Evolutionary conservation across 2,888 invertebrate species (phyloP).

Genomic region (Halictus quadricinctus): DNA sequence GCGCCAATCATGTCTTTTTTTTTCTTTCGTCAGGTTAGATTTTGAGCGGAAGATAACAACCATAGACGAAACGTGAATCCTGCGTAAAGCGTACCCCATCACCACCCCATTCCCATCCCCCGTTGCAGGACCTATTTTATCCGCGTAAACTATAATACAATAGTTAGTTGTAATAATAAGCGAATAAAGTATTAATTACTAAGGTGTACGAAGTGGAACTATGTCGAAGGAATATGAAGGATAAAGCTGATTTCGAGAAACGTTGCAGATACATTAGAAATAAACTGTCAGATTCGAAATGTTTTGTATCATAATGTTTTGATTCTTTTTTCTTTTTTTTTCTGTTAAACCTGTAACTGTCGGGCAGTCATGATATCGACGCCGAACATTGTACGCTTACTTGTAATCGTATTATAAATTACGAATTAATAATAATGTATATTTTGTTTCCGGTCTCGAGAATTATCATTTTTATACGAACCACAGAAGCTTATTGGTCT

Average conservation of each 20-base stretch:
- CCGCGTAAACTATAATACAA: conserved; percentile 73
- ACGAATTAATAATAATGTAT: conserved; percentile 12
- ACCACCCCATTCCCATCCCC: neutral
- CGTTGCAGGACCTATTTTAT: conserved; percentile 67
- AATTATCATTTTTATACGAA: neutral
- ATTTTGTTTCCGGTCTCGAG: conserved; percentile 9
- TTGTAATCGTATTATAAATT: conserved; percentile 22
- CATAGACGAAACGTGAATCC: conserved; percentile 48
- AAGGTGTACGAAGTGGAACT: conserved; percentile 53
- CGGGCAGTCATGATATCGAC: conserved; percentile 15
- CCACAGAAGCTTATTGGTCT: neutral
- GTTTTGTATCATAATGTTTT: conserved; percentile 45
- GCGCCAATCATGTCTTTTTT: conserved; percentile 28
- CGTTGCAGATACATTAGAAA: conserved; percentile 44
- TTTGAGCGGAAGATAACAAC: neutral
- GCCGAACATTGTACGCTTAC: conserved; percentile 7
- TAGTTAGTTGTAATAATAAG: conserved; percentile 74
- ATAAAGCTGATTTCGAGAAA: conserved; percentile 37
- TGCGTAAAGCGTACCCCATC: conserved; percentile 32
- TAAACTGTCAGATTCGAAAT: conserved; percentile 49
- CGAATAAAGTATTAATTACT: conserved; percentile 73
- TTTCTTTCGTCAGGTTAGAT: conserved; percentile 7
- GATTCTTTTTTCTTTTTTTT: conserved; percentile 7
- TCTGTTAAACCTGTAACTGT: conserved; percentile 39
- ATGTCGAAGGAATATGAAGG: conserved; percentile 47